phyloP scores from a whole-genome alignment of 2,797 vertebrate genomes.

The Falco biarmicus region DNA sequence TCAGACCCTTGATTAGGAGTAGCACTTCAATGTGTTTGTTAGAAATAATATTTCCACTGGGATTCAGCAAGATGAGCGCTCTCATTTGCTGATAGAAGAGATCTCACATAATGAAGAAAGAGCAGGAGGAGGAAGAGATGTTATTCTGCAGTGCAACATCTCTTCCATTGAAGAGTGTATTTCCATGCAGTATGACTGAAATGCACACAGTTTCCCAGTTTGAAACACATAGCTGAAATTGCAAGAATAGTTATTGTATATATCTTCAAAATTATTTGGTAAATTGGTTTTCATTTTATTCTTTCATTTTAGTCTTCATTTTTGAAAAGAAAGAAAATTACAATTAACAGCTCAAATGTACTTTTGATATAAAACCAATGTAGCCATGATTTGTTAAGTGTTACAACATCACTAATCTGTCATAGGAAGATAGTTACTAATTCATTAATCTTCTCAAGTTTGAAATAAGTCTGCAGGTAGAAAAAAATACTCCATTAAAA shows the following conservation, averaged over 20 bases:
- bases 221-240: neutral
- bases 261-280: neutral
- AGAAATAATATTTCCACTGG: neutral
- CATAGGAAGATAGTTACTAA: neutral
- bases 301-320: neutral
- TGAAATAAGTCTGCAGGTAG: neutral
- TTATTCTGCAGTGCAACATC: neutral
- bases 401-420: neutral
- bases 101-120: neutral
- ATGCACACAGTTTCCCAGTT: neutral
- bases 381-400: neutral
- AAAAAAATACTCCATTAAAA: neutral
- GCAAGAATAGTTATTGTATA: neutral
- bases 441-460: neutral
- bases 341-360: neutral
- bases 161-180: neutral
- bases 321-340: neutral
- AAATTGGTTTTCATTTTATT: neutral
- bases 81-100: neutral
- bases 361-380: neutral
- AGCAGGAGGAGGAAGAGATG: neutral
- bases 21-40: neutral
- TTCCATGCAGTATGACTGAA: neutral
- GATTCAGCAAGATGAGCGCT: neutral
- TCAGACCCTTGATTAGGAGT: neutral